phyloP scores from a whole-genome alignment of 2,113 vertebrate genomes.

The Leucopternis melanops region DNA sequence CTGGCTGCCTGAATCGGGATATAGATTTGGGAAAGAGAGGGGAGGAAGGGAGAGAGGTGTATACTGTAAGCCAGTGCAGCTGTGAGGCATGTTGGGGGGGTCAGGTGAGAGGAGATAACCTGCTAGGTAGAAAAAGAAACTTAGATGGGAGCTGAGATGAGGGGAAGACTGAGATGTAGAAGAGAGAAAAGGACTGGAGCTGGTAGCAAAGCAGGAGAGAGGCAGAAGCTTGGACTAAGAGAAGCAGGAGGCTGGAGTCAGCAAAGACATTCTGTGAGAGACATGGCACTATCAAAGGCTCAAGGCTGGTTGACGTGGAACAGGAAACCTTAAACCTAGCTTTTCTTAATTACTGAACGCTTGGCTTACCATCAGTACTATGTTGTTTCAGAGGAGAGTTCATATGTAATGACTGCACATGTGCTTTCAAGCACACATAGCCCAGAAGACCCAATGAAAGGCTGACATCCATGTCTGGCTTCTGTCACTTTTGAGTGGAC shows the following conservation, averaged over 20 bases:
- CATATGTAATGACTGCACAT: rapidly evolving
- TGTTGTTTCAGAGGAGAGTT: background rate
- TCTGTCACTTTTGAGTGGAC: background rate
- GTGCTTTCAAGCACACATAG: background rate
- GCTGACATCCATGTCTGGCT: background rate
- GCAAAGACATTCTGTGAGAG: background rate
- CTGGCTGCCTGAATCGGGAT: background rate
- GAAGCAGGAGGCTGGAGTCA: background rate
- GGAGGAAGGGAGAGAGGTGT: background rate
- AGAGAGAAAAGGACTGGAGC: background rate
- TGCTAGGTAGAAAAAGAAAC: background rate
- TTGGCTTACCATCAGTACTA: background rate
- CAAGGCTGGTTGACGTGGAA: background rate
- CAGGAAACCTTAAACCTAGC: background rate
- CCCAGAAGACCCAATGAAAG: background rate
- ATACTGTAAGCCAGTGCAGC: background rate
- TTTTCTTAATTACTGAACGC: background rate
- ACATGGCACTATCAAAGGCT: background rate
- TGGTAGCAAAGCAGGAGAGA: background rate
- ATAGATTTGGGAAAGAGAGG: background rate
- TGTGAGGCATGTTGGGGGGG: background rate
- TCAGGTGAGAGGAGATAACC: background rate
- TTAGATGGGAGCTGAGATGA: background rate
- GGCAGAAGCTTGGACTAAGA: background rate
- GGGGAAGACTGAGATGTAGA: background rate